A percentile compares a stretch with the other conserved stretches of the same genome.
phyloP scores from a whole-genome alignment of 1,140 invertebrate species.

The Phthorimaea operculella region DNA sequence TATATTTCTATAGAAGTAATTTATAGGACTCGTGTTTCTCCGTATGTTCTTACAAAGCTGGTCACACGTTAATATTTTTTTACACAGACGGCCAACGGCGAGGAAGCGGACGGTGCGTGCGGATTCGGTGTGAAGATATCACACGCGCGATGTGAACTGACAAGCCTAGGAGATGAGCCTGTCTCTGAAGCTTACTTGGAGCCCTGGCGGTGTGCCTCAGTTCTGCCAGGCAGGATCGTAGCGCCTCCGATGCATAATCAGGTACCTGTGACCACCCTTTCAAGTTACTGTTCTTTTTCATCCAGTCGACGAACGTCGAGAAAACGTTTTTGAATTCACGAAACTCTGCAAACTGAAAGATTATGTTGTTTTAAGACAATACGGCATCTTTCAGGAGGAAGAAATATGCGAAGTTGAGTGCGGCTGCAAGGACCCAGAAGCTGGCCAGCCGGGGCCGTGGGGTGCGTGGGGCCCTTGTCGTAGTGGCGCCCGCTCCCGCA shows the following conservation, averaged over 20 bases:
- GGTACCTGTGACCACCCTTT: constrained; percentile 17
- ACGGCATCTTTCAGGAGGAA: constrained; percentile 32
- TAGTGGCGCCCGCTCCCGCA: constrained; percentile 42
- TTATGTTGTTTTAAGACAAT: no score
- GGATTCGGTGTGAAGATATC: constrained; percentile 50
- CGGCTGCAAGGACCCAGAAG: constrained; percentile 35
- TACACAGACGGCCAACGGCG: constrained; percentile 33
- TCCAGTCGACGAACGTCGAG: no score
- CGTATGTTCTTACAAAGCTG: no score
- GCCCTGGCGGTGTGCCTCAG: constrained; percentile 49
- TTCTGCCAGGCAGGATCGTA: constrained; percentile 46
- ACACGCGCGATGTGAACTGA: constrained; percentile 42
- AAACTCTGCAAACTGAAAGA: no score
- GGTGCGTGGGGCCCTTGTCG: constrained; percentile 53
- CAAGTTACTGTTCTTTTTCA: no score
- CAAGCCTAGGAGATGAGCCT: constrained; percentile 29
- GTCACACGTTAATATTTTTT: constrained; percentile 8
- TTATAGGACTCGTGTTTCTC: no score
- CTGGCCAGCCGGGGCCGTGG: constrained; percentile 44
- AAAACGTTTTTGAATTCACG: no score
- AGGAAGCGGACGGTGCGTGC: constrained; percentile 38
- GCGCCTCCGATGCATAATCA: constrained; percentile 46
- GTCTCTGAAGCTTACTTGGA: constrained; percentile 33
- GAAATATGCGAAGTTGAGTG: constrained; percentile 48
- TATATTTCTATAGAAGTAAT: no score